Base-by-base conservation (phyloP, 2,888 invertebrate genomes). In the Crossocerus cetratus region DNA sequence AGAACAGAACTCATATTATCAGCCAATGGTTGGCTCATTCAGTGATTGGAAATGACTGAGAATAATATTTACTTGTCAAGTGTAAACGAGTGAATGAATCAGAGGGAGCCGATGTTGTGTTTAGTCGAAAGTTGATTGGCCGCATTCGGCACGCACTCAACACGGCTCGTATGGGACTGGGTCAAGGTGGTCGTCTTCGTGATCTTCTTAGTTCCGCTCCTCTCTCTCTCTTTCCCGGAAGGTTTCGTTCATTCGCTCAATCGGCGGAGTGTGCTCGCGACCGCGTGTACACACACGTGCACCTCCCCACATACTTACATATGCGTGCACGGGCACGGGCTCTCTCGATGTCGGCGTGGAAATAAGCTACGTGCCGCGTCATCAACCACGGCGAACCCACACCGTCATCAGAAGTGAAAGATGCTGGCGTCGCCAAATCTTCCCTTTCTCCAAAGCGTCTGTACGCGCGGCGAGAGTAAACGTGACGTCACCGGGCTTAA, bases 341-440 rank as follows among this genome's bases (percentile, higher is more conserved):
- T 18, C n/a, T n/a, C n/a, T 72, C 65, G 75, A 64, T 58, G 58
- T 74, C 68, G 69, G 66, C 69, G 73, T 81, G 82, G 80, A 83
- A 84, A 84, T 81, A 82, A 84, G 77, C 86, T 69, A 85, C 81
- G 85, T 86, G 87, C 86, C 84, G 77, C 86, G 85, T 86, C 86
- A 86, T 86, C 85, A 86, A 82, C 84, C 82, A 83, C 83, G 79
- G 81, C 73, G 81, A 85, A 86, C 83, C 82, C 80, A 86, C 86
- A 81, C 77, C 86, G 86, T 86, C 86, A 86, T 87, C 86, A 87
- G 79, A 86, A 86, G 84, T 76, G 86, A 87, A 86, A 87, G 87
- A 86, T 86, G 86, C 86, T 86, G 86, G 87, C 86, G 86, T 87
- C 87, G 85, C 84, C 85, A 69, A 85, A 86, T 85, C 85, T 84